Evolutionary conservation across 2,113 vertebrate species (phyloP).

Genomic region (Sporophila hypoxantha): DNA sequence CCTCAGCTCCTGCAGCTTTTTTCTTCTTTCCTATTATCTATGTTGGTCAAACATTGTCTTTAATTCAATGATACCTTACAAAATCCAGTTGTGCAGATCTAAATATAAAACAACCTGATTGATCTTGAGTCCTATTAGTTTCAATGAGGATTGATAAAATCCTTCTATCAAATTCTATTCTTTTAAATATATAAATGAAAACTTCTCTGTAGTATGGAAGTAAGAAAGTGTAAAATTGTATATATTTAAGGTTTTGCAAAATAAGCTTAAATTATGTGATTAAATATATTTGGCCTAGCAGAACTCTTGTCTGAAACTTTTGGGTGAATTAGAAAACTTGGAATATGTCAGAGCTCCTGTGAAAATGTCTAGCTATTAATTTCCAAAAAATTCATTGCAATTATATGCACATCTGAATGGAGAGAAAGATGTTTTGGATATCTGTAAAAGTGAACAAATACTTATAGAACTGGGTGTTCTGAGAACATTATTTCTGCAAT

Average conservation of each 20-base stretch:
- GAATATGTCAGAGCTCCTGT: neutral
- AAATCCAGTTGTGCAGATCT: neutral
- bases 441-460: neutral
- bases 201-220: neutral
- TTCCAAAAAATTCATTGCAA: neutral
- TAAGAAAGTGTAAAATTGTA: neutral
- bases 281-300: neutral
- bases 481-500: neutral
- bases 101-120: neutral
- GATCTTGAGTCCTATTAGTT: neutral
- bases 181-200: neutral
- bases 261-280: neutral
- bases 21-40: neutral
- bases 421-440: neutral
- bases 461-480: neutral
- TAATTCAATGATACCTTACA: neutral
- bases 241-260: neutral
- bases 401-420: neutral
- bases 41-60: neutral
- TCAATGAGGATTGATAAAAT: neutral
- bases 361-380: neutral
- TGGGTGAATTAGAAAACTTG: neutral
- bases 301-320: neutral
- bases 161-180: neutral
- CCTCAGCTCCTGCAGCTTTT: neutral